phyloP scores from a whole-genome alignment of 2,888 invertebrate genomes.

The Torymus auratus region DNA sequence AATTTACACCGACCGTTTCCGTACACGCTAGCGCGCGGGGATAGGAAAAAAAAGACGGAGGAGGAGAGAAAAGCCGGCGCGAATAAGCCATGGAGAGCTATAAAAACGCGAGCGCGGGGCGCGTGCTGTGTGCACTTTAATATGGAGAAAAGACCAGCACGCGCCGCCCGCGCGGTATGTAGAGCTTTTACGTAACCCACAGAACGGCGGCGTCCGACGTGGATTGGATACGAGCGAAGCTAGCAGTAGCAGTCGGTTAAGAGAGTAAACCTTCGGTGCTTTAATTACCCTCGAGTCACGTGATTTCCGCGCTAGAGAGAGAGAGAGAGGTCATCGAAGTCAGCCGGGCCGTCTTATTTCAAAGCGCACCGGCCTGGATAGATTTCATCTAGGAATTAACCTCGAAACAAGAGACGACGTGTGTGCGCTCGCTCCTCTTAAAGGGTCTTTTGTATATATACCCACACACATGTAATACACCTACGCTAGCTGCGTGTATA shows the following conservation, averaged over 20 bases:
- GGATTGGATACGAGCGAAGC: background rate
- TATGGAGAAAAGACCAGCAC: slow-evolving; percentile 1
- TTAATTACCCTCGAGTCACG: slow-evolving; percentile 47
- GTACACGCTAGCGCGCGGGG: background rate
- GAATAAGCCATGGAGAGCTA: slow-evolving; percentile 7
- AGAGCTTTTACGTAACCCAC: slow-evolving; percentile 35
- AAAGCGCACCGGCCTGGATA: slow-evolving; percentile 9
- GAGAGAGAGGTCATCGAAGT: slow-evolving; percentile 29
- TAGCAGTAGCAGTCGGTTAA: slow-evolving; percentile 10
- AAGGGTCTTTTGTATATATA: slow-evolving; percentile 33
- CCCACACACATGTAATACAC: too few species aligned
- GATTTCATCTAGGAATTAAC: slow-evolving; percentile 41
- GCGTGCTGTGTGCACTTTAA: background rate
- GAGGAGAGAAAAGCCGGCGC: background rate
- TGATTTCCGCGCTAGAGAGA: slow-evolving; percentile 20
- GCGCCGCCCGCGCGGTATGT: background rate
- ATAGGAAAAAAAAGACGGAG: background rate
- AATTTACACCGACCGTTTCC: slow-evolving; percentile 41
- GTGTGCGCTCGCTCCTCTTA: slow-evolving; percentile 21
- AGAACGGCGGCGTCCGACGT: too few species aligned
- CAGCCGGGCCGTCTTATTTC: slow-evolving; percentile 33
- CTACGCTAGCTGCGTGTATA: background rate
- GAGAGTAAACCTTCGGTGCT: slow-evolving; percentile 31
- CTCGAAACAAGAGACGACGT: slow-evolving; percentile 54
- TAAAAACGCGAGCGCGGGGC: slow-evolving; percentile 1